Evolutionary conservation across 1,140 invertebrate species (phyloP).

Genomic region (Drosophila neocordata): DNA sequence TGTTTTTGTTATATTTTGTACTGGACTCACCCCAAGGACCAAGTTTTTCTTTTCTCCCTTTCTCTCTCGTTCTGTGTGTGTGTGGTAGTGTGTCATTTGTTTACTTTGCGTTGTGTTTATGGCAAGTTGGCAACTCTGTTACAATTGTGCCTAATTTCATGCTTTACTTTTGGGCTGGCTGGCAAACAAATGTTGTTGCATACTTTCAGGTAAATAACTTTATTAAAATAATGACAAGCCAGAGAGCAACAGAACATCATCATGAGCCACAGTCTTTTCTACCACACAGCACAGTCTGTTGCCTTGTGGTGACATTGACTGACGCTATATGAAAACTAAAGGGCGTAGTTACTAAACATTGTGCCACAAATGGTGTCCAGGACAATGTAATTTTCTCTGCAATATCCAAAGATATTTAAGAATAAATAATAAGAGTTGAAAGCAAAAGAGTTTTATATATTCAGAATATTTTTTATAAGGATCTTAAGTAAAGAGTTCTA

Average conservation of each 20-base stretch:
- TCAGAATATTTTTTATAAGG: too few species aligned
- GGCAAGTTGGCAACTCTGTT: constrained; percentile 78
- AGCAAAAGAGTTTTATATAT: too few species aligned
- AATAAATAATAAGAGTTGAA: too few species aligned
- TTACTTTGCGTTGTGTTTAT: constrained; percentile 61
- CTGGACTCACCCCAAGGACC: constrained; percentile 51
- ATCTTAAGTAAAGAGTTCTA: too few species aligned
- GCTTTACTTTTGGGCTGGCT: constrained; percentile 56
- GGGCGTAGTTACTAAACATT: not conserved
- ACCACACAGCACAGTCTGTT: constrained; percentile 13
- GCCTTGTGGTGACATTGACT: constrained; percentile 33
- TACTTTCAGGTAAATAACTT: constrained; percentile 81
- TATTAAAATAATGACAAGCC: constrained; percentile 81
- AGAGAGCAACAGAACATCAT: constrained; percentile 2
- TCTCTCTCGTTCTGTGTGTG: constrained; percentile 10
- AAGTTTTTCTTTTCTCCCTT: constrained; percentile 64
- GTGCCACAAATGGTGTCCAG: too few species aligned
- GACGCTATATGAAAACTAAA: constrained; percentile 3
- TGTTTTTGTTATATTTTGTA: constrained; percentile 23
- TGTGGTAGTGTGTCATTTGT: constrained; percentile 38
- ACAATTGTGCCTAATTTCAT: constrained; percentile 80
- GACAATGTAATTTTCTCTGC: too few species aligned
- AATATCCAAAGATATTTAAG: too few species aligned
- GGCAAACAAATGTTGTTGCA: constrained; percentile 77
- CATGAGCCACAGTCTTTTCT: constrained; percentile 16